Evolutionary conservation across 1,140 invertebrate genomes (phyloP).

Genomic region (Steinernema khuongi): DNA sequence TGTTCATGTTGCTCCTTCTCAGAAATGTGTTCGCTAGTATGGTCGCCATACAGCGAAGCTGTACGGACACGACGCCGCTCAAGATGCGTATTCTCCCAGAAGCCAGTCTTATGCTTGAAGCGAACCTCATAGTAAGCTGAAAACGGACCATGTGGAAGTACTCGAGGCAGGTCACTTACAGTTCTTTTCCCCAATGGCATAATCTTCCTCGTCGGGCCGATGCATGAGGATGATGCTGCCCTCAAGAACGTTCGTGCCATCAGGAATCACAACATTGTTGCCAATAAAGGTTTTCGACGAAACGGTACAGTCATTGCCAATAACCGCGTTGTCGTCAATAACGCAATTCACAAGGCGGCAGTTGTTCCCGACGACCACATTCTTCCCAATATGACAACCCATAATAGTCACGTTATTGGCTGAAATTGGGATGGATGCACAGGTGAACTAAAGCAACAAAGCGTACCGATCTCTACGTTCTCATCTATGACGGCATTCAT

Average conservation of each 20-base stretch:
- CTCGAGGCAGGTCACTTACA: neutral
- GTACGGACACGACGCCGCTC: neutral
- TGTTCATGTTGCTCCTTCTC: constrained; percentile 10
- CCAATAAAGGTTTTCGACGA: constrained; percentile 21
- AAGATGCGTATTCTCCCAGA: neutral
- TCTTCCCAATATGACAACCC: constrained; percentile 18
- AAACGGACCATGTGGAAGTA: neutral
- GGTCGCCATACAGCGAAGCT: neutral
- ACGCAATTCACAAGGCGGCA: constrained; percentile 2
- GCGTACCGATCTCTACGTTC: constrained; percentile 8
- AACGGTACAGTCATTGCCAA: constrained; percentile 16
- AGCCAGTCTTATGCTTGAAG: neutral
- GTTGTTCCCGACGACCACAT: constrained; percentile 27
- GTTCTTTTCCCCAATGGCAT: neutral
- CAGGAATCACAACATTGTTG: constrained; percentile 7
- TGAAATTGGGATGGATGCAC: neutral
- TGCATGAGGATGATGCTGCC: neutral
- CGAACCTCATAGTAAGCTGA: neutral
- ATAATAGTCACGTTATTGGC: neutral
- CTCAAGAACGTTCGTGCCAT: neutral
- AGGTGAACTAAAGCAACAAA: neutral
- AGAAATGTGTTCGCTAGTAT: neutral
- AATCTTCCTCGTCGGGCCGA: constrained; percentile 7
- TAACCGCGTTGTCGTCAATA: constrained; percentile 26
- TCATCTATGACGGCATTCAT: constrained; percentile 5